A percentile compares a stretch with the other conserved stretches of the same genome.
Evolutionary conservation across 2,797 vertebrate genomes (phyloP).

Genomic region (Rhynchotus rufescens): DNA sequence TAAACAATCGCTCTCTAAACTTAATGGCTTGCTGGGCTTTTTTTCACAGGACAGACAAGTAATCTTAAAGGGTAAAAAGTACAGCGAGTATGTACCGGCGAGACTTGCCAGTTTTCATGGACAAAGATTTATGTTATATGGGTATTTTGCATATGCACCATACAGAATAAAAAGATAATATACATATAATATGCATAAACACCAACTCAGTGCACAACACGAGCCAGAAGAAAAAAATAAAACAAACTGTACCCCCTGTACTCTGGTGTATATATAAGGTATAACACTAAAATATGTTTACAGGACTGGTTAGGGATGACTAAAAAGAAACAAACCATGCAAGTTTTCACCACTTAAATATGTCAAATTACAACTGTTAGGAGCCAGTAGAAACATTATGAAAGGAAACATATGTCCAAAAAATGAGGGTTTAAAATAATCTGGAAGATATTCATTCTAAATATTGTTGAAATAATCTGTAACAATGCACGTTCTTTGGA

Average conservation of each 20-base stretch:
- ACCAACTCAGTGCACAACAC: not conserved
- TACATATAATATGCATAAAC: not conserved
- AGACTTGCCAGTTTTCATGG: not conserved
- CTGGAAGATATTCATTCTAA: not conserved
- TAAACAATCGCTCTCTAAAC: not conserved
- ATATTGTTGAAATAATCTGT: not conserved
- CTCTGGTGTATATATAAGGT: not conserved
- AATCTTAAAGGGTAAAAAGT: not conserved
- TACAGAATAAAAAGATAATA: not conserved
- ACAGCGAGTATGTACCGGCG: not conserved
- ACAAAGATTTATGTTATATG: rapidly evolving
- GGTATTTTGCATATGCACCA: not conserved
- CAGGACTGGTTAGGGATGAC: not conserved
- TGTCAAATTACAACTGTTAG: not conserved
- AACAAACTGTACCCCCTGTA: not conserved
- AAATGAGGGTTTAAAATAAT: not conserved
- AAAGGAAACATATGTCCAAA: not conserved
- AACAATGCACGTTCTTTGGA: not conserved
- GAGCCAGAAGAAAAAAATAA: not conserved
- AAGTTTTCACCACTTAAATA: not conserved
- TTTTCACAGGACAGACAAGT: not conserved
- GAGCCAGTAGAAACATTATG: not conserved
- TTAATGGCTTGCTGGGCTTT: not conserved
- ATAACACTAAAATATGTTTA: not conserved
- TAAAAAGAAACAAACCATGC: not conserved